Base-by-base conservation (phyloP, 2,888 invertebrate species). In the Mellilla xanthometata region DNA sequence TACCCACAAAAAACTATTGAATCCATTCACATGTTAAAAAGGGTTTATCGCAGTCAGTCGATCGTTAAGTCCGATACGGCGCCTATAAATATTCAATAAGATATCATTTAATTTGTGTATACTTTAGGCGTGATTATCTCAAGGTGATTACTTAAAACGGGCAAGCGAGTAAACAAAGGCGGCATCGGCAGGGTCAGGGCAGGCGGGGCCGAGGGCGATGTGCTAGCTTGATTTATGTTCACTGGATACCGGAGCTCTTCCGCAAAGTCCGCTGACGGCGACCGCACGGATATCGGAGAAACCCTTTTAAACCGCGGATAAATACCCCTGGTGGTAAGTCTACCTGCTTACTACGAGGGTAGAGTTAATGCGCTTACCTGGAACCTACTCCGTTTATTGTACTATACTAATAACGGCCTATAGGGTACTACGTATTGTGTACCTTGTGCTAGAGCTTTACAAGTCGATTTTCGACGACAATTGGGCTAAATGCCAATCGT, bases 191-290 rank as follows among this genome's bases (percentile, higher is more conserved):
- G 78, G 77, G 81, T 80, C 81, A 76, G 73, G 76, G 64, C 72
- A 67, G 68, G 62, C 56, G 57, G 42, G n/a, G 74, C 76, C 69
- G 69, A 68, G 74, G 80, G 83, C 79, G 76, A 75, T 76, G 72
- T 66, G 74, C 76, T 55, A 71, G 72, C 68, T 76, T 85, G 84
- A 86, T 86, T 86, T 87, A 86, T 82, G 76, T 68, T 64, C 63
- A 62, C 72, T 73, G 72, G 83, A 82, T 81, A 82, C 71, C 71
- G 70, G 72, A 82, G 81, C 79, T 76, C 83, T 85, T 87, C 85
- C 86, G 84, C 70, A 74, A 81, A 81, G 76, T 80, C 76, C 72
- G 74, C 69, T 84, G 77, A 76, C 79, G 72, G 71, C 65, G 66
- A 76, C 80, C 79, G 72, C 79, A 74, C 68, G 62, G 70, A 72